Evolutionary conservation across 2,888 invertebrate genomes (phyloP).

Genomic region (Salpingus planirostris): DNA sequence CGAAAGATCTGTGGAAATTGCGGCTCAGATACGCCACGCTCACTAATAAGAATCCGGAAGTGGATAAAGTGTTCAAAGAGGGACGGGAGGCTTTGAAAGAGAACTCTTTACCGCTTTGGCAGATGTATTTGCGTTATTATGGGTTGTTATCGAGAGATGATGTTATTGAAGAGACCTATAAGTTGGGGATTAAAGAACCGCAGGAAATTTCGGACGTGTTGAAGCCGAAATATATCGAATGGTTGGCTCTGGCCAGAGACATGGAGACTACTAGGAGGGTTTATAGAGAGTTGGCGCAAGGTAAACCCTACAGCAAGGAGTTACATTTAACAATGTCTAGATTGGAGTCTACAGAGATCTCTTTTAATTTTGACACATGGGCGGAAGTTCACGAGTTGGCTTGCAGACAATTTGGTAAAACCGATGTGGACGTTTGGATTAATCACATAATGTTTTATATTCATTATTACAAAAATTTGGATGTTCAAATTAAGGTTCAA

Average conservation of each 20-base stretch:
- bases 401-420: conserved; percentile 57
- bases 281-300: conserved; percentile 48
- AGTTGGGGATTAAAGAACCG: conserved; percentile 44
- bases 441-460: conserved; percentile 64
- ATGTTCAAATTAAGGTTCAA: conserved; percentile 1
- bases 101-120: conserved; percentile 43
- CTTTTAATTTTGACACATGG: conserved; percentile 44
- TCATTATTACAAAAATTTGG: conserved; percentile 43
- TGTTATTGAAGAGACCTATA: conserved; percentile 38
- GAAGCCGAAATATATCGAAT: conserved; percentile 54
- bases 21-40: conserved; percentile 43
- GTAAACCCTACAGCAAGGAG: conserved; percentile 30
- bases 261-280: conserved; percentile 51
- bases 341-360: conserved; percentile 45
- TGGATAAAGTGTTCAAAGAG: conserved; percentile 26
- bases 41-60: conserved; percentile 38
- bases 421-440: conserved; percentile 61
- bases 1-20: conserved; percentile 46
- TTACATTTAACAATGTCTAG: conserved; percentile 39
- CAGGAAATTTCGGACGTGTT: conserved; percentile 44
- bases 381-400: conserved; percentile 55
- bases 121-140: conserved; percentile 36
- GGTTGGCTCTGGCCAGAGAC: conserved; percentile 41
- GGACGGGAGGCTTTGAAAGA: conserved; percentile 36
- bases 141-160: conserved; percentile 33